phyloP scores from a whole-genome alignment of 1,140 invertebrate species.

The Glossosoma conforme region DNA sequence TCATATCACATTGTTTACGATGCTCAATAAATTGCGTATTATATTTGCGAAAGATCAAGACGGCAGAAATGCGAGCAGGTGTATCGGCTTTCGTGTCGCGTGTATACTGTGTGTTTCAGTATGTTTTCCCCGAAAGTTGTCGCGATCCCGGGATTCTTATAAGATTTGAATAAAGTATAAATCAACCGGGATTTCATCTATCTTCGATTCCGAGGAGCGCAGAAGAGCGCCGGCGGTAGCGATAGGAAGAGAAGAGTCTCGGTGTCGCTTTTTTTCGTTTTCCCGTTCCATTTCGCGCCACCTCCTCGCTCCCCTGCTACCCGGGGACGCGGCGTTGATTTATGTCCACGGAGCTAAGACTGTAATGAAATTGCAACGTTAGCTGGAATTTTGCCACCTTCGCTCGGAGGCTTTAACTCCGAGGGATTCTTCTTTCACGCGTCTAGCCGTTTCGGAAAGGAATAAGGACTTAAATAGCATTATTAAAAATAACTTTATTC shows the following conservation, averaged over 20 bases:
- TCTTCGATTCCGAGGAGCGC: slow-evolving; percentile 29
- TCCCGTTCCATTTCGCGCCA: slow-evolving; percentile 16
- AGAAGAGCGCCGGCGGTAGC: slow-evolving; percentile 1
- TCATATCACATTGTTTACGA: too few species aligned
- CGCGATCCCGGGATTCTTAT: slow-evolving; percentile 18
- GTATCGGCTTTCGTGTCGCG: not conserved
- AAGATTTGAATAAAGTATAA: slow-evolving; percentile 32
- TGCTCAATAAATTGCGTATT: too few species aligned
- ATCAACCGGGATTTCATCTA: slow-evolving; percentile 32
- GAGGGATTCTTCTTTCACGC: slow-evolving; percentile 29
- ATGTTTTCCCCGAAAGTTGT: slow-evolving; percentile 10
- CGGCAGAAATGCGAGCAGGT: slow-evolving; percentile 2
- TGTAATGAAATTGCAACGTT: slow-evolving; percentile 52
- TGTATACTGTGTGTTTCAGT: too few species aligned
- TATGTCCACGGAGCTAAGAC: slow-evolving; percentile 53
- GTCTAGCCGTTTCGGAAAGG: too few species aligned
- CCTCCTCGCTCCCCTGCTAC: slow-evolving; percentile 30
- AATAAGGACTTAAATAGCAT: too few species aligned
- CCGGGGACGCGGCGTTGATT: slow-evolving; percentile 46
- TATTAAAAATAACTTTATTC: too few species aligned
- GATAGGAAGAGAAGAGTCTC: slow-evolving; percentile 5
- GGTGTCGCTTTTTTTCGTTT: slow-evolving; percentile 4
- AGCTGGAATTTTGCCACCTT: slow-evolving; percentile 33
- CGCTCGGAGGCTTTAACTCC: slow-evolving; percentile 21
- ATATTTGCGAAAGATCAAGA: slow-evolving; percentile 1